Evolutionary conservation across 1,140 invertebrate genomes (phyloP).

Genomic region (Olivierus martensii): DNA sequence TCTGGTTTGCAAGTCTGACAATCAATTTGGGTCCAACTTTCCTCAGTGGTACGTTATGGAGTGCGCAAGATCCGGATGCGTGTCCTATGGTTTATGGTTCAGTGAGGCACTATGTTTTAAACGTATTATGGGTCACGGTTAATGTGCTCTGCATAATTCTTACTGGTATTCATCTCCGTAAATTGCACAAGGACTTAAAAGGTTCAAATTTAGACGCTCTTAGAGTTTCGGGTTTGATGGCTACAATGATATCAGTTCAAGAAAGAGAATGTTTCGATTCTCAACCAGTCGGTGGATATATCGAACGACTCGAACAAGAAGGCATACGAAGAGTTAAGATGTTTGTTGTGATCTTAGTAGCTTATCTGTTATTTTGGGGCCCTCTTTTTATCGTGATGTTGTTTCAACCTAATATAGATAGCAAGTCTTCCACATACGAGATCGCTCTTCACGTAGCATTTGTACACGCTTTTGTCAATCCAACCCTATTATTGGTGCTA

Average conservation of each 20-base stretch:
- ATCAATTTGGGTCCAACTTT: conserved; percentile 85
- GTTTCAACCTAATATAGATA: conserved; percentile 25
- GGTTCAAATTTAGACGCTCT: conserved; percentile 53
- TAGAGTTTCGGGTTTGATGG: conserved; percentile 52
- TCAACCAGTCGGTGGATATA: conserved; percentile 53
- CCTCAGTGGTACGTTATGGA: conserved; percentile 61
- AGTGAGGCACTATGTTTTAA: conserved; percentile 72
- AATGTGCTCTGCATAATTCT: conserved; percentile 69
- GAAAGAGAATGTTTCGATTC: conserved; percentile 19
- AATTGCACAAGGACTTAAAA: conserved; percentile 66
- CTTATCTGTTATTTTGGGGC: conserved; percentile 75
- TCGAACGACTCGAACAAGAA: conserved; percentile 57
- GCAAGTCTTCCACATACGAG: conserved; percentile 36
- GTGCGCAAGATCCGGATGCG: conserved; percentile 37
- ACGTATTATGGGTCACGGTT: conserved; percentile 75
- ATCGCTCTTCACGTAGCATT: conserved; percentile 74
- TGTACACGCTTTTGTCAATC: conserved; percentile 72
- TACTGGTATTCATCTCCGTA: conserved; percentile 65
- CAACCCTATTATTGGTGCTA: conserved; percentile 58
- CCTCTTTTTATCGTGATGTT: conserved; percentile 70
- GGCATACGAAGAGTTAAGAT: conserved; percentile 49
- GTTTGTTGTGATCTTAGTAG: conserved; percentile 67
- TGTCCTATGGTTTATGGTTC: conserved; percentile 60
- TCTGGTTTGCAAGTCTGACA: conserved; percentile 67
- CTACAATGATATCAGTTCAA: conserved; percentile 50